phyloP scores from a whole-genome alignment of 35 echinoderm and acorn worm genomes.

The Heliocidaris erythrogramma region DNA sequence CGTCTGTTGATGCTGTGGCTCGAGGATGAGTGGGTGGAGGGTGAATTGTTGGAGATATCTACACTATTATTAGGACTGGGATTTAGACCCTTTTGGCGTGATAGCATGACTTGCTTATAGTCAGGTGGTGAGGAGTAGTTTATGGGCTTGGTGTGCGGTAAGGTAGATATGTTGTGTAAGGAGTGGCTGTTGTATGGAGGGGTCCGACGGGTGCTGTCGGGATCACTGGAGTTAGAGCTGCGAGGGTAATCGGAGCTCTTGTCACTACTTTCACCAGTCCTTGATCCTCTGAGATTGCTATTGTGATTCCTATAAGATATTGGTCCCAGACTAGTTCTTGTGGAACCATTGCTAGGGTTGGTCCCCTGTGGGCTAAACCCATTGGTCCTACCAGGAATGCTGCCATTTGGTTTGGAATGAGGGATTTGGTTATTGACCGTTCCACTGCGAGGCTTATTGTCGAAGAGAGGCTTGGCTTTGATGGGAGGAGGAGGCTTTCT shows the following conservation, averaged over 20 bases:
- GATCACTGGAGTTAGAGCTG: neutral
- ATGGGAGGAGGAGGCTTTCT: constrained; percentile 63
- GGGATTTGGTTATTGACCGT: neutral
- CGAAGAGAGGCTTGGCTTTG: constrained; percentile 68
- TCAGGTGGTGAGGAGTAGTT: constrained; percentile 57
- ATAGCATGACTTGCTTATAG: constrained; percentile 44
- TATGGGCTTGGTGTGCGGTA: constrained; percentile 52
- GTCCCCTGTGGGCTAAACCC: neutral
- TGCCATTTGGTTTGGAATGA: constrained; percentile 5
- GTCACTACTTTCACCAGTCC: constrained; percentile 20
- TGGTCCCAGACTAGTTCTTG: constrained; percentile 13
- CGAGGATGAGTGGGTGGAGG: neutral
- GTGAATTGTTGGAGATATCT: neutral
- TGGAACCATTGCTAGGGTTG: neutral
- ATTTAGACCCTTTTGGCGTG: neutral
- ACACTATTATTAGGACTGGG: neutral
- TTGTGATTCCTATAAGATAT: neutral
- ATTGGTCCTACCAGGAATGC: constrained; percentile 7
- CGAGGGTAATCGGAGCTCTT: constrained; percentile 21
- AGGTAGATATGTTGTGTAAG: constrained; percentile 37
- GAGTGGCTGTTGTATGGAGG: neutral
- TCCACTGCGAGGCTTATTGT: neutral
- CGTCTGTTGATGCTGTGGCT: constrained; percentile 57
- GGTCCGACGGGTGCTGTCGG: neutral
- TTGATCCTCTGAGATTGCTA: neutral